Percentiles rank a stretch among this genome's conserved stretches.
Conservation (phyloP, 2,113 vertebrate genomes). For the Holacanthus passer region DNA sequence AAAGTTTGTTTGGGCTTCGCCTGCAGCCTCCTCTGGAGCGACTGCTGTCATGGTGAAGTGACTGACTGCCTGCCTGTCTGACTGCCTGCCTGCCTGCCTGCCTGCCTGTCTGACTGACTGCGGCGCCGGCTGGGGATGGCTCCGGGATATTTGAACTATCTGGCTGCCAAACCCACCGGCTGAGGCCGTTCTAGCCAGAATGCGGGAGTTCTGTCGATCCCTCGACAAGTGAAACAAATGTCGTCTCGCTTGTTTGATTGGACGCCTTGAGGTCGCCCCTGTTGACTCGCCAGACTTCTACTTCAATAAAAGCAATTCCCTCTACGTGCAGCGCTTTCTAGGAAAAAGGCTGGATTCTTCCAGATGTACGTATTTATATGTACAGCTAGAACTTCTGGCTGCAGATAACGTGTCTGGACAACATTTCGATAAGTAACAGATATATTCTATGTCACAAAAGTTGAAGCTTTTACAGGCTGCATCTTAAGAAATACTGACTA, state of each 20-base stretch:
- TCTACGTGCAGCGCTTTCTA: neutral
- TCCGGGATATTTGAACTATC: constrained; percentile 54
- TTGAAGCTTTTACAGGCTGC: no score
- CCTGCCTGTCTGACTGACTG: constrained; percentile 54
- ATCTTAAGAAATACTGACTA: no score
- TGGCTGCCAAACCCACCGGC: constrained; percentile 35
- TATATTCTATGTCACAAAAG: no score
- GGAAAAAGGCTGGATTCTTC: neutral
- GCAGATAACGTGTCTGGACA: no score
- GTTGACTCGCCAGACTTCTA: constrained; percentile 6
- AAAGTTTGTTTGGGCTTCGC: constrained; percentile 74
- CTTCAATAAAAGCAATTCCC: constrained; percentile 30
- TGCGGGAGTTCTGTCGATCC: constrained; percentile 34
- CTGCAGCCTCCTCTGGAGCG: constrained; percentile 68
- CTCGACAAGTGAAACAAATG: constrained; percentile 61
- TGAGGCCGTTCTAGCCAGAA: constrained; percentile 29
- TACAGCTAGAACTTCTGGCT: neutral
- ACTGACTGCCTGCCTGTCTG: constrained; percentile 56
- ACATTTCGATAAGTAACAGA: no score
- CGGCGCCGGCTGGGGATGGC: constrained; percentile 40
- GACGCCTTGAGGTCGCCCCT: constrained; percentile 37
- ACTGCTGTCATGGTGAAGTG: constrained; percentile 60
- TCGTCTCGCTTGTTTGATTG: constrained; percentile 46
- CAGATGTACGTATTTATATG: neutral
- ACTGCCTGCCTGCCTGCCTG: constrained; percentile 62